Base-by-base conservation (phyloP, 2,888 invertebrate genomes). In the Pseudoips prasinana region DNA sequence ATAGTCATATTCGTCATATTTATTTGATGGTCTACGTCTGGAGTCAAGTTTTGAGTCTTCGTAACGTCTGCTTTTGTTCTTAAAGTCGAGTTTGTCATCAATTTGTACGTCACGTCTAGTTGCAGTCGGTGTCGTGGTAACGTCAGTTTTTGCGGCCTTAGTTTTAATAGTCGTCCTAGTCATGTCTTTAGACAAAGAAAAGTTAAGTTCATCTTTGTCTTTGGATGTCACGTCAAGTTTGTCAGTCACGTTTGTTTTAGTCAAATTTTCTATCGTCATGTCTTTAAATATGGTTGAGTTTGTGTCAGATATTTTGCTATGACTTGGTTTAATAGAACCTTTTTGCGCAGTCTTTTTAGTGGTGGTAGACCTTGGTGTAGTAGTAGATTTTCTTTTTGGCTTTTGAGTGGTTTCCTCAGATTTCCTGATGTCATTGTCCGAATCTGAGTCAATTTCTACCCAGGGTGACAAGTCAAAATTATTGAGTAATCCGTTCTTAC, bases 401-500 rank as follows among this genome's bases (percentile, higher is more conserved):
- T 51, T 71, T 25, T 54, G 39, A 22, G 76, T 76, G 7, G 58
- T 71, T 4, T 74, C 69, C 33, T 79, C 77, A 34, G 79, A 62
- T 65, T 84, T 83, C 25, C 65, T 67, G 9, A 86, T 70, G 40
- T 80, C 73, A 60, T 86, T 86, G 44, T 76, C 73, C 18, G 73
- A 70, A 39, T 80, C 77, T 1, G 69, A 67, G 48, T 69, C 72
- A 29, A 88, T 66, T 72, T 93, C 92, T 4, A 76, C 73, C 93
- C 93, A 93, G 1, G 91, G 89, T 0, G 86, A 84, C 27, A 94
- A 68, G 66, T 92, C 90, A 46, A 93, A 90, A 60, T 89, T 89
- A 29, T 90, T 89, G 0, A 91, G 74, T 1, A 90, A 61, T 27
- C 86, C 79, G 50, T 90, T 88, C 10, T 79, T 64, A 58, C 94